Conservation (phyloP, 2,888 invertebrate species). For the Lithosia quadra region DNA sequence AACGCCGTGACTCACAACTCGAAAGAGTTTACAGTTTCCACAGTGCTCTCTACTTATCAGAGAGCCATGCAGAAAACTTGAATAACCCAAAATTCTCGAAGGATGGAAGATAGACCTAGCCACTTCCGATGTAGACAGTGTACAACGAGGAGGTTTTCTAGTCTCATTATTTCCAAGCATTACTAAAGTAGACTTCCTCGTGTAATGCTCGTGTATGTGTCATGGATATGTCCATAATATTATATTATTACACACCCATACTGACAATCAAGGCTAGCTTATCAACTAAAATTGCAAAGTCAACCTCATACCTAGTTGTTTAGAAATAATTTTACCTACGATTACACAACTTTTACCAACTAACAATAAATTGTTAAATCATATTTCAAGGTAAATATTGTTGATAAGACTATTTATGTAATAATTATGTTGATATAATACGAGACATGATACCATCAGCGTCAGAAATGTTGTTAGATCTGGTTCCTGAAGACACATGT, state of each 20-base stretch:
- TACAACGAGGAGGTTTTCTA: no score
- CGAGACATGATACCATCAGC: conserved; percentile 27
- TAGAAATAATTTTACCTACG: conserved; percentile 7
- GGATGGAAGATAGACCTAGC: no score
- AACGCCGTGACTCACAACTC: no score
- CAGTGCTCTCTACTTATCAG: no score
- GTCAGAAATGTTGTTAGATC: conserved; percentile 43
- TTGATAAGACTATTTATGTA: conserved; percentile 48
- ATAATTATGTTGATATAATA: conserved; percentile 42
- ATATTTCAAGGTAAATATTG: conserved; percentile 36
- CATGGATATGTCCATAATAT: neutral
- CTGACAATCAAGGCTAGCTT: conserved; percentile 6
- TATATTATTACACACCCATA: neutral
- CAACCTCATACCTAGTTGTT: conserved; percentile 3
- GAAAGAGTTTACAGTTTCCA: no score
- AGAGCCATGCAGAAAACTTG: no score
- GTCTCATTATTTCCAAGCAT: neutral
- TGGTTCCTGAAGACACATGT: conserved; percentile 47
- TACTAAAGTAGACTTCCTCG: neutral
- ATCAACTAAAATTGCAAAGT: conserved; percentile 10
- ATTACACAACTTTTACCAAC: conserved; percentile 16
- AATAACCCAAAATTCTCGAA: no score
- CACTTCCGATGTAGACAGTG: no score
- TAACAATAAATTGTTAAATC: conserved; percentile 35
- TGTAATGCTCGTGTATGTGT: neutral